Evolutionary conservation across 2,888 invertebrate species (phyloP), one percentile per base, ranked within the genome.

Genomic region (Chirona hameri): DNA sequence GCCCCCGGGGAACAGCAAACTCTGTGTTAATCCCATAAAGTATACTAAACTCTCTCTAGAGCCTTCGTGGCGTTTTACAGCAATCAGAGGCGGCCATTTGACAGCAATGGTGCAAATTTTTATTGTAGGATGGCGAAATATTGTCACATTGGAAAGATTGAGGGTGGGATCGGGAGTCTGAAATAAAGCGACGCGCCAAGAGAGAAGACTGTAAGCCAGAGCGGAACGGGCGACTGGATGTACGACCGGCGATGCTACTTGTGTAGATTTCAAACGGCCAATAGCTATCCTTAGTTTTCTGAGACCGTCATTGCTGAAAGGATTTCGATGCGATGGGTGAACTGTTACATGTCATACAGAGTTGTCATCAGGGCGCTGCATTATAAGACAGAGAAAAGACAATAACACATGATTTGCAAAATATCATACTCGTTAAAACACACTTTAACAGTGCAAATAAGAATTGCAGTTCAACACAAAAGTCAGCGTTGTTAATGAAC

Each of bases 81-180:
- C 76, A 76, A 76, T 76, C 76, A 76, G 46, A 46, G 46, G 76
- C 14, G 21, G 39, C 39, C 76, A 24, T 76, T 39, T 39, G 46
- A 76, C 76, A 76, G 39, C 76, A 76, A 76, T 76, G 76, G 76
- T 76, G 76, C 76, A 76, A 76, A 76, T 76, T 46, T 76, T 76
- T 76, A 76, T 76, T 76, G 76, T 76, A 76, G 76, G 76, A 76
- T 76, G 76, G 76, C 76, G 76, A 76, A 76, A 76, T 76, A 76
- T 76, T 76, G 76, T 76, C 76, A 76, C 76, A 76, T 76, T 46
- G 76, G 46, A 46, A 76, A 76, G 76, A 76, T 76, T 76, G 46
- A 76, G 24, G 39, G 21, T n/a, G 27, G 46, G 18, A 46, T 46
- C 76, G 46, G 21, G 76, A 46, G 39, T 10, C 24, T 39, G 46